These are phyloP conservation scores for Aphelenchoides fujianensis DNA, from an alignment of 1,140 invertebrate genomes.

Conservation along the genomic window DNA sequence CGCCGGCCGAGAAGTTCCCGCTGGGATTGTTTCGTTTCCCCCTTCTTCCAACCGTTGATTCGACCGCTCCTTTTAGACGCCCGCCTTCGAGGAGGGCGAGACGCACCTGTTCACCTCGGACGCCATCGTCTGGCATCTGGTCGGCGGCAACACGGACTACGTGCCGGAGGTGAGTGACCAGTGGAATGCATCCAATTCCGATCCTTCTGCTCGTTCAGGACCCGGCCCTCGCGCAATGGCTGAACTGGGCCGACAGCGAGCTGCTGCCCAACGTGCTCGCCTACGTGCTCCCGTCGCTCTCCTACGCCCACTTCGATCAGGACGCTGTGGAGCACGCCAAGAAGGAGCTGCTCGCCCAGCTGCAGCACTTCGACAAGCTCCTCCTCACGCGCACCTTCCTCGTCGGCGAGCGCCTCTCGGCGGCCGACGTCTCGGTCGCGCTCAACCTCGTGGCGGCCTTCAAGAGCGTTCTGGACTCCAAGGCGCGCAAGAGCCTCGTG, in stretches of 20 bases:
- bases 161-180: slow-evolving; percentile 28
- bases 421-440: slow-evolving; percentile 89
- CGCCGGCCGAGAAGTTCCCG: slow-evolving; percentile 56
- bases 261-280: slow-evolving; percentile 84
- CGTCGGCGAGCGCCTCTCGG: slow-evolving; percentile 85
- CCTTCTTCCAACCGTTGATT: no score
- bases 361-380: slow-evolving; percentile 77
- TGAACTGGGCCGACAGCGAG: slow-evolving; percentile 82
- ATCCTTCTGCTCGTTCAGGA: slow-evolving; percentile 64
- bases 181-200: background rate
- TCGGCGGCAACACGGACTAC: slow-evolving; percentile 22
- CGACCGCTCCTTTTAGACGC: slow-evolving; percentile 53
- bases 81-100: slow-evolving; percentile 59
- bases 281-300: slow-evolving; percentile 93
- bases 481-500: slow-evolving; percentile 42
- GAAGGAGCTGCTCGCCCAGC: slow-evolving; percentile 75
- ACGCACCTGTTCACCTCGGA: slow-evolving; percentile 55
- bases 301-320: slow-evolving; percentile 83
- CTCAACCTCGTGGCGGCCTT: slow-evolving; percentile 81
- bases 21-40: slow-evolving; percentile 49
- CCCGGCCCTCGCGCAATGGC: slow-evolving; percentile 85
- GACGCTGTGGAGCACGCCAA: slow-evolving; percentile 65
- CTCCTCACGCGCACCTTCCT: slow-evolving; percentile 83
- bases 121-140: slow-evolving; percentile 54
- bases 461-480: slow-evolving; percentile 71